These are phyloP conservation scores for Zaprionus taronus DNA, from an alignment of 1,140 invertebrate genomes.

Conservation along the genomic window DNA sequence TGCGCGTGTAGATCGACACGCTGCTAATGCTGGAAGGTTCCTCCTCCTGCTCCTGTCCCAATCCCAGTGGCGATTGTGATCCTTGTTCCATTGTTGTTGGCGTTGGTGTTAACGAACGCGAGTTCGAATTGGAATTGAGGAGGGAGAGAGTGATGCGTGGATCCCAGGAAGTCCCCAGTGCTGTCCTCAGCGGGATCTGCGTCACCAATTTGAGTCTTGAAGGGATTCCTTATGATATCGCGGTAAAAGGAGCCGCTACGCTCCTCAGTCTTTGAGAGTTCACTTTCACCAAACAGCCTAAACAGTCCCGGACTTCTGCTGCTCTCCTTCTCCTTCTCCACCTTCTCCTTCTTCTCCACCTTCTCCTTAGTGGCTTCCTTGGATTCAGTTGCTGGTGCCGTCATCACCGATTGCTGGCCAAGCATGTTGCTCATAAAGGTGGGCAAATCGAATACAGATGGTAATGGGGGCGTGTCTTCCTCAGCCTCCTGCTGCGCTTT, in stretches of 20 bases:
- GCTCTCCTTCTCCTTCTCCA: no score
- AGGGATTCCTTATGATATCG: slow-evolving; percentile 69
- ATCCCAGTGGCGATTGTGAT: slow-evolving; percentile 61
- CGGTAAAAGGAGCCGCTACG: slow-evolving; percentile 52
- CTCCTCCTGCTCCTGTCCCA: background rate
- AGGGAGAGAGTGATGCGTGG: slow-evolving; percentile 1
- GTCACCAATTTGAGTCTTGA: slow-evolving; percentile 58
- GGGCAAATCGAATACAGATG: slow-evolving; percentile 69
- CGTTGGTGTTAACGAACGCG: slow-evolving; percentile 66
- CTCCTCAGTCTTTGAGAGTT: slow-evolving; percentile 37
- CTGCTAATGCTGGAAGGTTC: background rate
- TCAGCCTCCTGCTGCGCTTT: slow-evolving; percentile 18
- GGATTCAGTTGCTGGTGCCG: background rate
- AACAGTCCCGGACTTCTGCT: slow-evolving; percentile 13
- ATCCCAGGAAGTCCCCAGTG: background rate
- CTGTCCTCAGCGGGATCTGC: slow-evolving; percentile 9
- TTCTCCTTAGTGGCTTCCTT: background rate
- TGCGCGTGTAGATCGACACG: slow-evolving; percentile 54
- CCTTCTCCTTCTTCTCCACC: background rate
- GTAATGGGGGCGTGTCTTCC: slow-evolving; percentile 42
- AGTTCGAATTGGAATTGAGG: slow-evolving; percentile 63
- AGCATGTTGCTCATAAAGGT: slow-evolving; percentile 72
- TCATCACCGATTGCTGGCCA: background rate
- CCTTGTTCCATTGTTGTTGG: slow-evolving; percentile 58
- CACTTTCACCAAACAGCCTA: slow-evolving; percentile 44